Conservation (phyloP, 2,888 invertebrate species). For the Punctoribates punctum region DNA sequence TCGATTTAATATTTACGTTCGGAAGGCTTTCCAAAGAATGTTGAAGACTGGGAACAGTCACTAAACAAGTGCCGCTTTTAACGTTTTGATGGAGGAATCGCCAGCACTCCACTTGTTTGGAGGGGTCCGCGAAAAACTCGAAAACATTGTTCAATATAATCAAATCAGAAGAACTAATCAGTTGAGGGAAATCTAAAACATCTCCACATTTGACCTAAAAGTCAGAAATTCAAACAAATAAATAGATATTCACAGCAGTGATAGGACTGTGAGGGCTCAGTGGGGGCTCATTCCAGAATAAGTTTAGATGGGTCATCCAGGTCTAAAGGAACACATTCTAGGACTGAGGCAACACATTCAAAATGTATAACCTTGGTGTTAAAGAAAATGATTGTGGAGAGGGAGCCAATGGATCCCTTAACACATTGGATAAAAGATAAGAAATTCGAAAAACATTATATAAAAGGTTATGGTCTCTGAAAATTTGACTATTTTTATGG, state of each 20-base stretch:
- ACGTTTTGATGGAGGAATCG: conserved; percentile 59
- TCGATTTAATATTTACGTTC: neutral
- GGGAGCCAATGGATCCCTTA: too few relatives aligned
- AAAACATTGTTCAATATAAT: conserved; percentile 66
- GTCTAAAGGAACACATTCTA: neutral
- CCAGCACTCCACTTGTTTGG: conserved; percentile 63
- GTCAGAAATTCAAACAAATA: conserved; percentile 42
- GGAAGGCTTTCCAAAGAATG: conserved; percentile 57
- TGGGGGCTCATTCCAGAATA: too few relatives aligned
- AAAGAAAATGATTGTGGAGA: too few relatives aligned
- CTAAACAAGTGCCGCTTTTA: conserved; percentile 59
- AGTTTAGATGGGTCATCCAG: neutral
- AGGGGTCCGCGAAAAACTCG: conserved; percentile 64
- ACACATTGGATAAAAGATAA: too few relatives aligned
- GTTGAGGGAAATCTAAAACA: conserved; percentile 59
- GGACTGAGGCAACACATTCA: too few relatives aligned
- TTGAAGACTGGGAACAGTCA: conserved; percentile 61
- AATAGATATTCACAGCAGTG: too few relatives aligned
- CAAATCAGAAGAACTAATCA: conserved; percentile 60
- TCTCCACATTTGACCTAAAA: conserved; percentile 60
- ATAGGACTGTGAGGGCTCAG: too few relatives aligned
- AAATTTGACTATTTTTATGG: too few relatives aligned
- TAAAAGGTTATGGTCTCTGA: too few relatives aligned
- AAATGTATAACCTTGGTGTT: too few relatives aligned
- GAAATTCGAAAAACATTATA: too few relatives aligned